Conservation (phyloP, 2,113 vertebrate species). For the Smithornis capensis region DNA sequence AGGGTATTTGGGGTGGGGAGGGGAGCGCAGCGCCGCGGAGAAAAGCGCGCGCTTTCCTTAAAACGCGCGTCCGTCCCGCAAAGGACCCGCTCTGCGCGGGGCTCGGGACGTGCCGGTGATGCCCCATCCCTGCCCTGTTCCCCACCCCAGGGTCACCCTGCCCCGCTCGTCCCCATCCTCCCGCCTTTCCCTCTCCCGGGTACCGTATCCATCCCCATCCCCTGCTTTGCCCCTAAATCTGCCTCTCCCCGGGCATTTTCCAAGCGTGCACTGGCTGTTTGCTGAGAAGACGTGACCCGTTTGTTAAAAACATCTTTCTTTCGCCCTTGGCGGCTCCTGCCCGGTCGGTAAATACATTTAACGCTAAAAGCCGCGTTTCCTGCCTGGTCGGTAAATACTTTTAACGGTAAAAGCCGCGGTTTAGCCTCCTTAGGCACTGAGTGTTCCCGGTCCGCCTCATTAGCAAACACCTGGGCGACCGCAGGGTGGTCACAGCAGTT, state of each 20-base stretch:
- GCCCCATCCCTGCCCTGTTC: background rate
- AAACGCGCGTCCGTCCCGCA: fast-evolving
- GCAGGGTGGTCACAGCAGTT: fast-evolving
- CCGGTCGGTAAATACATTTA: background rate
- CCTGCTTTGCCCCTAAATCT: background rate
- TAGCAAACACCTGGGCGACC: background rate
- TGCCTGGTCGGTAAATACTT: background rate
- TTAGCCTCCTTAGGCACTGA: background rate
- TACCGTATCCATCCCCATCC: background rate
- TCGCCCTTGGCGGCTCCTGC: background rate
- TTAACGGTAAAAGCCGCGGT: background rate
- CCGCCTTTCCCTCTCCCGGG: fast-evolving
- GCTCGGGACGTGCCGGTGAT: background rate
- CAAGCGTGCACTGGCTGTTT: fast-evolving
- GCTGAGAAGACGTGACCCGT: background rate
- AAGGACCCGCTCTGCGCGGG: too few relatives aligned
- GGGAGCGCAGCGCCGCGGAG: background rate
- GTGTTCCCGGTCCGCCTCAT: background rate
- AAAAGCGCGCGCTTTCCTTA: background rate
- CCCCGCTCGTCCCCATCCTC: background rate
- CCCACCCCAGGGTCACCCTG: too few relatives aligned
- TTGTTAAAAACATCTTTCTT: background rate
- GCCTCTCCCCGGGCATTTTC: background rate
- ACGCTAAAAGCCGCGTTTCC: background rate
- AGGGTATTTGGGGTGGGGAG: too few relatives aligned